Percentiles rank a stretch among this genome's conserved stretches.
Evolutionary conservation across 2,113 vertebrate genomes (phyloP).

Genomic region (Salvelinus alpinus): DNA sequence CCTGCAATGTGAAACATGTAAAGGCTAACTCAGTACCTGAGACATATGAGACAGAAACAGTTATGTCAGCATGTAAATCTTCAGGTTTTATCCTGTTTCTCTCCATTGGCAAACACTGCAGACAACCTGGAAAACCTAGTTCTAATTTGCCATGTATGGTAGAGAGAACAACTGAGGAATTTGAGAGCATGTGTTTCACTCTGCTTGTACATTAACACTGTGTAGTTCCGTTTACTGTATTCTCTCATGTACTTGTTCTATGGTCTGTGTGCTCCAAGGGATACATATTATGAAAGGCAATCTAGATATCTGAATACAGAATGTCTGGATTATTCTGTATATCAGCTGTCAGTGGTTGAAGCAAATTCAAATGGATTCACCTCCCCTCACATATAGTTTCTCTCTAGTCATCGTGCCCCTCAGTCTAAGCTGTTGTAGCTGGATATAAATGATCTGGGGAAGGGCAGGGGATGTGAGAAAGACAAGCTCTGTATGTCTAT

Average conservation of each 20-base stretch:
- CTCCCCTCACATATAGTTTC: background rate
- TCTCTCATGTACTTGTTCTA: background rate
- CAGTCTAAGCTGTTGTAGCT: no score
- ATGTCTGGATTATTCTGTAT: background rate
- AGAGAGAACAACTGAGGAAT: background rate
- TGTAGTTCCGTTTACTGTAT: background rate
- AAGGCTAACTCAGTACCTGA: conserved; percentile 10
- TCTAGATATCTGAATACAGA: background rate
- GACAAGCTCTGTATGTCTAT: background rate
- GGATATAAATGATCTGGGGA: no score
- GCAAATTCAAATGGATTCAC: background rate
- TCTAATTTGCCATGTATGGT: conserved; percentile 35
- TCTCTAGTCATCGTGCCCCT: background rate
- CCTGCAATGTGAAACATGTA: conserved; percentile 4
- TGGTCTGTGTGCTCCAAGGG: background rate
- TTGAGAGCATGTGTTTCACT: background rate
- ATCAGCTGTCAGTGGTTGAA: background rate
- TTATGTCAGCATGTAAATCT: conserved; percentile 32
- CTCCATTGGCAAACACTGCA: conserved; percentile 34
- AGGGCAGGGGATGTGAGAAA: background rate
- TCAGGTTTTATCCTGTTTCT: conserved; percentile 29
- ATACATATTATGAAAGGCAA: background rate
- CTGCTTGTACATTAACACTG: conserved; percentile 1
- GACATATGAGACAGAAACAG: conserved; percentile 15
- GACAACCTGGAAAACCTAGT: conserved; percentile 61